Percentiles rank a stretch among this genome's conserved stretches.
phyloP scores from a whole-genome alignment of 2,113 vertebrate genomes.

The Callospermophilus lateralis region DNA sequence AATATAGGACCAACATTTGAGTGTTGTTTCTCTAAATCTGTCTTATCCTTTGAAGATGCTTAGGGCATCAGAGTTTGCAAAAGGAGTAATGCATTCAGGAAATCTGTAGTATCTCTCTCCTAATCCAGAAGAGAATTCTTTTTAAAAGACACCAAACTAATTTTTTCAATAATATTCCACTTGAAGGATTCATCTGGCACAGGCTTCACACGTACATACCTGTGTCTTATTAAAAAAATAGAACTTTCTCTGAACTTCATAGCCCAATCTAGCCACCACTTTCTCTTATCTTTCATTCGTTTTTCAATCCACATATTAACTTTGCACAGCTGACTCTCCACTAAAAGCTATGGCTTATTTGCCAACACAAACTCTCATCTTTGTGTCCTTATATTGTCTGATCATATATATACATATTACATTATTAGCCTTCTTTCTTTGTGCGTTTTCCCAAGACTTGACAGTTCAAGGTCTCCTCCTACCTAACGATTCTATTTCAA shows the following conservation, averaged over 20 bases:
- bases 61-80: not conserved
- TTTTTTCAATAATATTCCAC: not conserved
- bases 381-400: not conserved
- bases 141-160: not conserved
- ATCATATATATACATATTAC: not conserved
- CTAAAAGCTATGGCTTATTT: not conserved
- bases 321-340: not conserved
- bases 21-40: not conserved
- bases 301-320: not conserved
- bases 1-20: not conserved
- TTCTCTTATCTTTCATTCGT: not conserved
- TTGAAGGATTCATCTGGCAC: not conserved
- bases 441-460: not conserved
- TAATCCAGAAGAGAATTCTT: not conserved
- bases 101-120: not conserved
- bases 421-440: not conserved
- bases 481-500: not conserved
- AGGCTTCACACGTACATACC: not conserved
- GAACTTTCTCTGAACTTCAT: not conserved
- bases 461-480: not conserved
- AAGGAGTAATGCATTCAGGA: not conserved
- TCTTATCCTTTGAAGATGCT: not conserved
- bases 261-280: not conserved
- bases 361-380: not conserved
- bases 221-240: not conserved